These are phyloP conservation scores for Ceratosolen solmsi DNA, from an alignment of 1,140 invertebrate genomes.

Conservation along the genomic window DNA sequence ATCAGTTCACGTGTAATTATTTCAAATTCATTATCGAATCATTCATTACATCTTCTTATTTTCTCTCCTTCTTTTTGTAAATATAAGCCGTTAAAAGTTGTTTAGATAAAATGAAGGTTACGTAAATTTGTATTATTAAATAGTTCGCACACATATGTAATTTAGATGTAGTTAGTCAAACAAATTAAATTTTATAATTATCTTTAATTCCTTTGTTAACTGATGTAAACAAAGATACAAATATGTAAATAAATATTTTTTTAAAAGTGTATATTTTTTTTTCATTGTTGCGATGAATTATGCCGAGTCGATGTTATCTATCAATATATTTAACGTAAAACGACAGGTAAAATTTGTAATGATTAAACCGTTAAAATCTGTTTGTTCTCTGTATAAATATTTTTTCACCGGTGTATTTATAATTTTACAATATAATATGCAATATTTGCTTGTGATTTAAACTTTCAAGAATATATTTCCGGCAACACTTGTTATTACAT, in stretches of 20 bases:
- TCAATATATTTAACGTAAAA: too few relatives aligned
- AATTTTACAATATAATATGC: too few relatives aligned
- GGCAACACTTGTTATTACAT: too few relatives aligned
- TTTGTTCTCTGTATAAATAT: not conserved
- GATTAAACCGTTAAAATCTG: not conserved
- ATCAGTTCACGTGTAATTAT: not conserved
- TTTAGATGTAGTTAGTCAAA: constrained; percentile 4
- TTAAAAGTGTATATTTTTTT: not conserved
- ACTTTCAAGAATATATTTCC: too few relatives aligned
- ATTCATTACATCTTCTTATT: too few relatives aligned
- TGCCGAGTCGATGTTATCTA: not conserved
- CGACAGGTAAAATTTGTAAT: not conserved
- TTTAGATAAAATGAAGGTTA: not conserved
- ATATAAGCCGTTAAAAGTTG: not conserved
- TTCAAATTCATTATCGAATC: not conserved
- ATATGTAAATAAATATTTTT: constrained; percentile 20
- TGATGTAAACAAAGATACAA: constrained; percentile 10
- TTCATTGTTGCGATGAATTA: not conserved
- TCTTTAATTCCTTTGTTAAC: constrained; percentile 3
- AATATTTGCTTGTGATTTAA: too few relatives aligned
- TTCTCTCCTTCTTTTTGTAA: not conserved
- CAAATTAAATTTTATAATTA: constrained; percentile 5
- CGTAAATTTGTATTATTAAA: constrained; percentile 11
- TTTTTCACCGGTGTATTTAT: not conserved
- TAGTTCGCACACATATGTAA: not conserved